phyloP scores from a whole-genome alignment of 2,113 vertebrate genomes.

The Lonchura striata region DNA sequence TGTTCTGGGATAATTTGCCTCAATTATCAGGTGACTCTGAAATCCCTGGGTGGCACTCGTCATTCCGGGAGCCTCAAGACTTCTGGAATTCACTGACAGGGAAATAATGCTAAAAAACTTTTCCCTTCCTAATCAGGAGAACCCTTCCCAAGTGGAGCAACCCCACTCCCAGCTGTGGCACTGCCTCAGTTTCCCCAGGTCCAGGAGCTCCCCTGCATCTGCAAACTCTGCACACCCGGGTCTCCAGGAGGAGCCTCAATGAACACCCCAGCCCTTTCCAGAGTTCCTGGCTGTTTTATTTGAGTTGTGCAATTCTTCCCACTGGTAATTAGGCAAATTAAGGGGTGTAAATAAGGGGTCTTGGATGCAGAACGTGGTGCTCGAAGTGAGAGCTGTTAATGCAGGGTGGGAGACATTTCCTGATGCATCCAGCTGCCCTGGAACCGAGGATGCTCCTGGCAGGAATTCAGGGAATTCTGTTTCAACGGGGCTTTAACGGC shows the following conservation, averaged over 20 bases:
- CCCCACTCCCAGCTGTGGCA: background rate
- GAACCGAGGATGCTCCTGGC: constrained; percentile 27
- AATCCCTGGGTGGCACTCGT: fast-evolving
- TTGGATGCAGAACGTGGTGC: background rate
- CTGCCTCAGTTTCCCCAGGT: background rate
- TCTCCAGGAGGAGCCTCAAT: background rate
- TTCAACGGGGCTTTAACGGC: constrained; percentile 13
- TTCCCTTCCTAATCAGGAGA: background rate
- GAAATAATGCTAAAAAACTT: background rate
- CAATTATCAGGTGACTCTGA: fast-evolving
- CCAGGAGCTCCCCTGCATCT: background rate
- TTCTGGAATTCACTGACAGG: background rate
- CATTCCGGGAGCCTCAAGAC: background rate
- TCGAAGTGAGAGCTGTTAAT: background rate
- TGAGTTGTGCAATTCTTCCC: background rate
- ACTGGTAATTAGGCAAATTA: constrained; percentile 58
- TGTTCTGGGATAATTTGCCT: background rate
- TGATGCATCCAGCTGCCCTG: constrained; percentile 5
- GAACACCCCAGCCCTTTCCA: background rate
- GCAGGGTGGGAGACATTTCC: constrained; percentile 11
- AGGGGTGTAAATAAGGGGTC: background rate
- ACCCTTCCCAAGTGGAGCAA: background rate
- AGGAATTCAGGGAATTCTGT: constrained; percentile 27
- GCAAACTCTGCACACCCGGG: background rate
- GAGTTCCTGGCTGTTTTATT: background rate